phyloP scores from a whole-genome alignment of 2,888 invertebrate genomes.

The Drosophila quinaria region DNA sequence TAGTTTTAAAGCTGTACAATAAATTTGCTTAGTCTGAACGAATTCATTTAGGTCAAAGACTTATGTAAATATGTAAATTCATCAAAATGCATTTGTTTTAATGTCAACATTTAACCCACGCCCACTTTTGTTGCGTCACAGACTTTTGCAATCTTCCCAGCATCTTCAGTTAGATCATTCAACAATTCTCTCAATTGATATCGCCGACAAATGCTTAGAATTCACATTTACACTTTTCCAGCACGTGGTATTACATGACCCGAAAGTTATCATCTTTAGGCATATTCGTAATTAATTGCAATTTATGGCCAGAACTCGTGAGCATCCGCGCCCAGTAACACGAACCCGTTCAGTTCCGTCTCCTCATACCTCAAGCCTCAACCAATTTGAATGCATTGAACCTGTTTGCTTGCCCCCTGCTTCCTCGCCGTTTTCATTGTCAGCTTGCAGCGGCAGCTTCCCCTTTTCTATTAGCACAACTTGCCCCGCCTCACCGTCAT shows the following conservation, averaged over 20 bases:
- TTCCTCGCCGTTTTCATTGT: conserved; percentile 28
- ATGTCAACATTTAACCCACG: neutral
- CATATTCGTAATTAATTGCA: conserved; percentile 57
- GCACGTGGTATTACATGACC: conserved; percentile 48
- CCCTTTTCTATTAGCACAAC: conserved; percentile 43
- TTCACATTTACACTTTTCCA: conserved; percentile 24
- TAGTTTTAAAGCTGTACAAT: conserved; percentile 11
- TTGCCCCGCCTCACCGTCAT: conserved; percentile 26
- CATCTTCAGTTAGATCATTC: conserved; percentile 6
- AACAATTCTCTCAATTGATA: conserved; percentile 21
- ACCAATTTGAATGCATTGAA: conserved; percentile 74
- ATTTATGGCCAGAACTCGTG: conserved; percentile 58
- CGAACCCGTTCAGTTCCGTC: conserved; percentile 34
- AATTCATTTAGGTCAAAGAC: conserved; percentile 32
- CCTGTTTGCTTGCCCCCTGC: conserved; percentile 55
- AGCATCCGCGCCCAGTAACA: conserved; percentile 1
- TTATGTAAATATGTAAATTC: conserved; percentile 1
- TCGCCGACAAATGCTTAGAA: conserved; percentile 13
- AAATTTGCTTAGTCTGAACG: conserved; percentile 13
- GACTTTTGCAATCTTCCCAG: neutral
- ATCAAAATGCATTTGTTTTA: neutral
- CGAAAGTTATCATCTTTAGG: conserved; percentile 22
- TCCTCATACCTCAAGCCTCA: conserved; percentile 3
- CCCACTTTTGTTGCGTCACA: conserved; percentile 3
- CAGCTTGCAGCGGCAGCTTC: conserved; percentile 41